Evolutionary conservation across 2,113 vertebrate genomes (phyloP).

Genomic region (Phainopepla nitens): DNA sequence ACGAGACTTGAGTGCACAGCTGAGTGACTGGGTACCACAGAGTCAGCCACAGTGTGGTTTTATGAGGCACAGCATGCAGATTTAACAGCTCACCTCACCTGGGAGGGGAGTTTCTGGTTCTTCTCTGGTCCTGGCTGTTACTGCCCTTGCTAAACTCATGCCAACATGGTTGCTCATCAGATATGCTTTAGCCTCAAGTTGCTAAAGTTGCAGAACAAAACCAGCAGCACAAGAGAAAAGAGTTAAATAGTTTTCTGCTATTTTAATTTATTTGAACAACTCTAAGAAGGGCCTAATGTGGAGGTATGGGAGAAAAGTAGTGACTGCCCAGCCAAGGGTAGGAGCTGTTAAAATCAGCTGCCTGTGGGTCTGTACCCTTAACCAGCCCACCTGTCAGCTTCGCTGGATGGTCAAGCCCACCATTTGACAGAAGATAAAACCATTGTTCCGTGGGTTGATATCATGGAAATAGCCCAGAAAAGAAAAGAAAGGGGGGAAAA

Average conservation of each 20-base stretch:
- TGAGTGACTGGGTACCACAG: not conserved
- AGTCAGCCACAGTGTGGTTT: not conserved
- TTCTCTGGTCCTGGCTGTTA: not conserved
- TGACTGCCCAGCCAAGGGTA: not conserved
- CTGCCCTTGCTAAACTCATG: not conserved
- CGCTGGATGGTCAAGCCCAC: not conserved
- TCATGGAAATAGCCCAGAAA: not conserved
- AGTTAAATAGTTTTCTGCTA: not conserved
- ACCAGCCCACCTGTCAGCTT: not conserved
- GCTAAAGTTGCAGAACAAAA: not conserved
- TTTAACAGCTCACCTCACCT: not conserved
- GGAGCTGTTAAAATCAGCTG: not conserved
- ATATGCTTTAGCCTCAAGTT: not conserved
- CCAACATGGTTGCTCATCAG: not conserved
- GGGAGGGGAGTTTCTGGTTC: not conserved
- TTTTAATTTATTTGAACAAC: not conserved
- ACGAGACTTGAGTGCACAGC: rapidly evolving
- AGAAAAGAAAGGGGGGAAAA: not conserved
- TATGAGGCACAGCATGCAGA: not conserved
- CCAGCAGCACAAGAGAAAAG: not conserved
- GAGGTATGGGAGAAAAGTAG: not conserved
- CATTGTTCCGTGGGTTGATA: not conserved
- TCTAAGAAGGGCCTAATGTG: not conserved
- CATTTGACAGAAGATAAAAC: not conserved
- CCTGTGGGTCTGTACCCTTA: not conserved